phyloP scores from a whole-genome alignment of 2,113 vertebrate genomes.

The Pogonocichla stellata region DNA sequence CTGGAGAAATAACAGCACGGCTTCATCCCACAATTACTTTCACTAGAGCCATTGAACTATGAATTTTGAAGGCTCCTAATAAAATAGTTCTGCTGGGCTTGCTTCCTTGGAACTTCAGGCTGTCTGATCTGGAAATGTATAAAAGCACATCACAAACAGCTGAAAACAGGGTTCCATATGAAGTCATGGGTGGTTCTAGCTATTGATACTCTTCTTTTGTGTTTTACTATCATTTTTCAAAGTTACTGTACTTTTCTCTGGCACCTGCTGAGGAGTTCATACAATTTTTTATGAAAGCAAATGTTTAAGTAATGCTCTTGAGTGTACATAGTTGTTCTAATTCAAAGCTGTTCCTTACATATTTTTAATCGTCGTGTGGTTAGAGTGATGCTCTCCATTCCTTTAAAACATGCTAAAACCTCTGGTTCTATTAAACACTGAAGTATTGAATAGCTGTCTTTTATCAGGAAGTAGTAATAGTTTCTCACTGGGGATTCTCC shows the following conservation, averaged over 20 bases:
- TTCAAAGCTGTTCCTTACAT: not conserved
- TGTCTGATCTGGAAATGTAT: not conserved
- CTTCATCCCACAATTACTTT: not conserved
- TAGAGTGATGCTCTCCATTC: not conserved
- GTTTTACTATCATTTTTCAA: not conserved
- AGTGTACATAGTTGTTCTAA: not conserved
- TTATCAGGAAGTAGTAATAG: not conserved
- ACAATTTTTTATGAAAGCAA: not conserved
- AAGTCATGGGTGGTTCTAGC: not conserved
- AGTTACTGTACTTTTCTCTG: not conserved
- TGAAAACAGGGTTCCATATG: not conserved
- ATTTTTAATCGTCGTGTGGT: rapidly evolving
- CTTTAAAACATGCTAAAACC: not conserved
- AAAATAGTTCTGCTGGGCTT: not conserved
- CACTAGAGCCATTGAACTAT: not conserved
- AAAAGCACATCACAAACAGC: not conserved
- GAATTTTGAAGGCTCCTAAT: not conserved
- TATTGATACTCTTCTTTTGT: not conserved
- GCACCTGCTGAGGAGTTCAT: not conserved
- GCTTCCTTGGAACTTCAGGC: not conserved
- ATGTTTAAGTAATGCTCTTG: not conserved
- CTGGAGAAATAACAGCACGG: not conserved
- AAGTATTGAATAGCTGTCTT: not conserved
- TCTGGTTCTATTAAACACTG: not conserved
- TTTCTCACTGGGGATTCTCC: not conserved